phyloP scores from a whole-genome alignment of 1,140 invertebrate species.

The Zaprionus gabonicus region DNA sequence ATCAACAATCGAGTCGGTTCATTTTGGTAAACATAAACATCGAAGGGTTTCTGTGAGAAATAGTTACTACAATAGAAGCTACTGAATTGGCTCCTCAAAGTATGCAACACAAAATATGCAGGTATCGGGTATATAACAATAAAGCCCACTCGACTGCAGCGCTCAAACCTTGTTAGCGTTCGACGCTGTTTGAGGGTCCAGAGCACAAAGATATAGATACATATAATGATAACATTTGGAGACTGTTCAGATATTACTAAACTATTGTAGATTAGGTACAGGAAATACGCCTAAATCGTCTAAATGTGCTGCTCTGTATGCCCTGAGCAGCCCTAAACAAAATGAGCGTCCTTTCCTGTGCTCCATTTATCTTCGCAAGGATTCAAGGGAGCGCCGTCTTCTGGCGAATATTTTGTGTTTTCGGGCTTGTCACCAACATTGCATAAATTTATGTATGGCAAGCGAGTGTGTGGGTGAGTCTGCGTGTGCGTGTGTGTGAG shows the following conservation, averaged over 20 bases:
- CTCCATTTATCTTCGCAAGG: background rate
- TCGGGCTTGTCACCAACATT: slow-evolving; percentile 72
- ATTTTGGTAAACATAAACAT: too few relatives aligned
- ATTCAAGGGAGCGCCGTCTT: slow-evolving; percentile 11
- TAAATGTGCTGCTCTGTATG: background rate
- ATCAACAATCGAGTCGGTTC: too few relatives aligned
- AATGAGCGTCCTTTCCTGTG: background rate
- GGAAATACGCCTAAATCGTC: background rate
- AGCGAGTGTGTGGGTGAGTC: slow-evolving; percentile 18
- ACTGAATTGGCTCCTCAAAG: too few relatives aligned
- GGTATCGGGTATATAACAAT: too few relatives aligned
- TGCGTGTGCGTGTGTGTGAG: slow-evolving; percentile 33
- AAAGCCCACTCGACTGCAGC: background rate
- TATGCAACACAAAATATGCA: too few relatives aligned
- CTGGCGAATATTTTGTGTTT: slow-evolving; percentile 76
- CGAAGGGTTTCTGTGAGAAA: too few relatives aligned
- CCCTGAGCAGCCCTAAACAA: background rate
- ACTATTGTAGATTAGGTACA: background rate
- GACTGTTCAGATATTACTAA: background rate
- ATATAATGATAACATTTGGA: background rate
- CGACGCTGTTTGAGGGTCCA: background rate
- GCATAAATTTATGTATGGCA: slow-evolving; percentile 61
- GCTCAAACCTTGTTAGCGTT: too few relatives aligned
- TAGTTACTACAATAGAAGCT: too few relatives aligned
- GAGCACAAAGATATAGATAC: background rate